Conservation (phyloP, 1,140 invertebrate species). For the Scaptomyza graminum region DNA sequence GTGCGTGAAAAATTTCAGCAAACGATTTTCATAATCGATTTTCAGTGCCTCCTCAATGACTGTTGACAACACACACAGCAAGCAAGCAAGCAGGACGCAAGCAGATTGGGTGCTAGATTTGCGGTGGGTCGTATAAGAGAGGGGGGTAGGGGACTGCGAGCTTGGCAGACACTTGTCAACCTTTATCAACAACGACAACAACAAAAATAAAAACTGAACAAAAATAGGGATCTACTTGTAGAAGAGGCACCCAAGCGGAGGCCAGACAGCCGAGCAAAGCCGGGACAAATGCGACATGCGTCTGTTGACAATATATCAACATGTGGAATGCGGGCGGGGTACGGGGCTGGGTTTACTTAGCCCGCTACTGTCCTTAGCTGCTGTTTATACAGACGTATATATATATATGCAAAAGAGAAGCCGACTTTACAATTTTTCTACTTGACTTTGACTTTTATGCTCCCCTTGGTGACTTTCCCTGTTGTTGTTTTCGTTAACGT, state of each 20-base stretch:
- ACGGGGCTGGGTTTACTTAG: neutral
- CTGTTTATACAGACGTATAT: neutral
- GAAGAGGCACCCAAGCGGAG: conserved; percentile 13
- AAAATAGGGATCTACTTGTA: conserved; percentile 23
- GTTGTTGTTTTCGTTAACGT: neutral
- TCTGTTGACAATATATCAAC: conserved; percentile 83
- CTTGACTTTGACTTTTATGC: conserved; percentile 58
- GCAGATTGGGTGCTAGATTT: conserved; percentile 11
- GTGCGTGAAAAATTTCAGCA: conserved; percentile 72
- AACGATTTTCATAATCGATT: conserved; percentile 82
- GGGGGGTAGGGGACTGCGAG: neutral
- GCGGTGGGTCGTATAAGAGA: neutral
- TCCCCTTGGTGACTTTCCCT: conserved; percentile 1
- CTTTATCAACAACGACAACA: conserved; percentile 70
- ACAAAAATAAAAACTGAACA: conserved; percentile 22
- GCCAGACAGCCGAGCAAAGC: conserved; percentile 42
- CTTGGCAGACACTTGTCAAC: conserved; percentile 61
- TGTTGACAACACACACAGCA: conserved; percentile 57
- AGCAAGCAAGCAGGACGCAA: no score
- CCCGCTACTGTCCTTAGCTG: conserved; percentile 5
- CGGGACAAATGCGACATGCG: conserved; percentile 79
- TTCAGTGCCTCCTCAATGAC: conserved; percentile 63
- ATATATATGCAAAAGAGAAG: conserved; percentile 60
- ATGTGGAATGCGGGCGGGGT: conserved; percentile 54
- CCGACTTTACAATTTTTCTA: conserved; percentile 63